Percentiles rank a stretch among this genome's conserved stretches.
phyloP scores from a whole-genome alignment of 2,888 invertebrate genomes.

The Corbicula japonica region DNA sequence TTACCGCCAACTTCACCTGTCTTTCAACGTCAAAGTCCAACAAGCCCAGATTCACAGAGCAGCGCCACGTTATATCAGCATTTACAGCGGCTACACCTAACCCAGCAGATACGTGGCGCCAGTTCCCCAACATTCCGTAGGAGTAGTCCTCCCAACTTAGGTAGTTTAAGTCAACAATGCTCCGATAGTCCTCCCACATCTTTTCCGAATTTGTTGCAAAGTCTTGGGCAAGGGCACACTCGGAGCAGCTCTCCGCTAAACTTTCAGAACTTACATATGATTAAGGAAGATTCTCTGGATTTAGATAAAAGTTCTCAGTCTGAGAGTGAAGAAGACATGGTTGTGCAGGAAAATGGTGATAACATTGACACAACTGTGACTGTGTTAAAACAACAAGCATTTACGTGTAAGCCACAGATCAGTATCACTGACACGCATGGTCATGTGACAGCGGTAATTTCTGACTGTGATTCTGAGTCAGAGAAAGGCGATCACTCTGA shows the following conservation, averaged over 20 bases:
- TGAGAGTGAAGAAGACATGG: constrained; percentile 70
- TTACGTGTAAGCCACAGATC: constrained; percentile 91
- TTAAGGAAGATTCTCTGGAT: constrained; percentile 84
- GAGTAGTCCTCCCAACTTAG: constrained; percentile 64
- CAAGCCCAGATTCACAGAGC: constrained; percentile 82
- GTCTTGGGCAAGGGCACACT: constrained; percentile 74
- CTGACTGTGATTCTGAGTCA: constrained; percentile 70
- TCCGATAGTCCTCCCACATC: constrained; percentile 77
- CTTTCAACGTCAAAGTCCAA: constrained; percentile 71
- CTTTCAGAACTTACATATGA: constrained; percentile 86
- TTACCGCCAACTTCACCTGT: constrained; percentile 72
- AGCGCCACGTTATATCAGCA: constrained; percentile 86
- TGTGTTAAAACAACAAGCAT: too few relatives aligned
- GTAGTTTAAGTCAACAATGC: constrained; percentile 55
- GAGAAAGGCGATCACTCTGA: constrained; percentile 62
- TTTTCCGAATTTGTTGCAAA: constrained; percentile 70
- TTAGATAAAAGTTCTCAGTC: constrained; percentile 64
- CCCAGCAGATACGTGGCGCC: constrained; percentile 73
- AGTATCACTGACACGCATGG: constrained; percentile 97
- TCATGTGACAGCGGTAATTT: constrained; percentile 84
- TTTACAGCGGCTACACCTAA: constrained; percentile 87
- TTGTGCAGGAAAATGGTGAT: constrained; percentile 65
- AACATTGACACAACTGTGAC: constrained; percentile 20
- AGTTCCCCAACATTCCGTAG: constrained; percentile 66
- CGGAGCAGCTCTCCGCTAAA: constrained; percentile 84